These are phyloP conservation scores for Microctenopoma lineatum DNA, from an alignment of 2,797 vertebrate species.

Conservation along the genomic window DNA sequence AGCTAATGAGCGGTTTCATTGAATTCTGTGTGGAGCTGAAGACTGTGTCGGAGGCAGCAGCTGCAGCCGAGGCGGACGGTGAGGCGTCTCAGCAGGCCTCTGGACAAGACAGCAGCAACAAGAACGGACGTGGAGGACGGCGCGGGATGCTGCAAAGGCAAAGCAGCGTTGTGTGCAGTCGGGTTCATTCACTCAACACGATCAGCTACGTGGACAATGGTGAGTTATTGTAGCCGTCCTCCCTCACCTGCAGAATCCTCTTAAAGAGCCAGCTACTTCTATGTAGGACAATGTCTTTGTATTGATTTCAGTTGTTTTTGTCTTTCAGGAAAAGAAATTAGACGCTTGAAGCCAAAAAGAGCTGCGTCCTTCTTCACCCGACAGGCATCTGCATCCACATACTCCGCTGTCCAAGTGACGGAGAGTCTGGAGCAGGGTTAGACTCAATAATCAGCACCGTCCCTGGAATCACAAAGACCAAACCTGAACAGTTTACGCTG, in stretches of 20 bases:
- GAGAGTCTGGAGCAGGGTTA: slow-evolving; percentile 88
- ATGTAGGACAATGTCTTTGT: background rate
- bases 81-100: slow-evolving; percentile 52
- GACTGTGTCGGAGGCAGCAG: slow-evolving; percentile 66
- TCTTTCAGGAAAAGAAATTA: slow-evolving; percentile 89
- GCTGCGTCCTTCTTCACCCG: slow-evolving; percentile 90
- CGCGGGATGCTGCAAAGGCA: slow-evolving; percentile 86
- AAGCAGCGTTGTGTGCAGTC: slow-evolving; percentile 89
- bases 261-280: background rate
- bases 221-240: slow-evolving; percentile 72
- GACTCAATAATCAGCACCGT: slow-evolving; percentile 29
- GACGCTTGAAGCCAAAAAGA: slow-evolving; percentile 91
- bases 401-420: slow-evolving; percentile 85
- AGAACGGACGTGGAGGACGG: slow-evolving; percentile 71
- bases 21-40: slow-evolving; percentile 93
- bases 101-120: slow-evolving; percentile 31
- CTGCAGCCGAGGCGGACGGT: slow-evolving; percentile 59
- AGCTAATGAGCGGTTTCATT: slow-evolving; percentile 94
- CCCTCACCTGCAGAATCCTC: background rate
- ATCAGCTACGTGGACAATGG: slow-evolving; percentile 93
- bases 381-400: slow-evolving; percentile 81
- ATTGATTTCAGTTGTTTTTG: background rate
- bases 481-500: slow-evolving; percentile 76
- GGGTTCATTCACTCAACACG: slow-evolving; percentile 89
- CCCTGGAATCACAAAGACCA: slow-evolving; percentile 73